These are phyloP conservation scores for Drosophila lutescens DNA, from an alignment of 2,888 invertebrate species.

Conservation along the genomic window DNA sequence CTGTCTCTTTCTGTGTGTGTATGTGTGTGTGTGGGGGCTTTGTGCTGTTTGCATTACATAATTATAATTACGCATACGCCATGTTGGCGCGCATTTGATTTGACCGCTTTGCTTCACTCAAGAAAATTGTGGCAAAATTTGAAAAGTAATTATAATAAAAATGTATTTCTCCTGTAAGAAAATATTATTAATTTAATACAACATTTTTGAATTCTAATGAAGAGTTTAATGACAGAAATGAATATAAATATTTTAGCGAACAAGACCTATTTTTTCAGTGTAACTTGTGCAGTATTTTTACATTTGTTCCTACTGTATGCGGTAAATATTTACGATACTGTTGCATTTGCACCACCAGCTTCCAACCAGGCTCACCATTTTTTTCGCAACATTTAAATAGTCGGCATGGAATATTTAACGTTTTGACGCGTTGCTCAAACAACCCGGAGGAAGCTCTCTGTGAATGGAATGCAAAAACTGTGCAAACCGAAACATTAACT, in stretches of 20 bases:
- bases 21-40: slow-evolving; percentile 30
- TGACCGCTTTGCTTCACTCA: slow-evolving; percentile 35
- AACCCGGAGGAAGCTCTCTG: not conserved
- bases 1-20: slow-evolving; percentile 3
- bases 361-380: not conserved
- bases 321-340: slow-evolving; percentile 62
- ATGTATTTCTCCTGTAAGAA: too few relatives aligned
- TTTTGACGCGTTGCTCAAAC: slow-evolving; percentile 48
- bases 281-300: slow-evolving; percentile 5
- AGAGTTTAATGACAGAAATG: too few relatives aligned
- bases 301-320: slow-evolving; percentile 18
- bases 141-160: too few relatives aligned
- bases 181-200: too few relatives aligned
- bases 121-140: not conserved
- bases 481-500: slow-evolving; percentile 40
- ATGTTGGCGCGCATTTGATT: slow-evolving; percentile 68
- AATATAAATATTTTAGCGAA: too few relatives aligned
- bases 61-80: slow-evolving; percentile 80
- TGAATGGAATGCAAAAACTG: not conserved
- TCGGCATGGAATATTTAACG: slow-evolving; percentile 55
- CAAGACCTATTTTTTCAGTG: not conserved
- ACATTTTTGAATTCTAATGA: too few relatives aligned
- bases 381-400: slow-evolving; percentile 50
- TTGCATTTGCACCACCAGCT: slow-evolving; percentile 20
- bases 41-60: slow-evolving; percentile 74